Base-by-base conservation (phyloP, 2,113 vertebrate genomes). In the Hippocampus mohnikei region DNA sequence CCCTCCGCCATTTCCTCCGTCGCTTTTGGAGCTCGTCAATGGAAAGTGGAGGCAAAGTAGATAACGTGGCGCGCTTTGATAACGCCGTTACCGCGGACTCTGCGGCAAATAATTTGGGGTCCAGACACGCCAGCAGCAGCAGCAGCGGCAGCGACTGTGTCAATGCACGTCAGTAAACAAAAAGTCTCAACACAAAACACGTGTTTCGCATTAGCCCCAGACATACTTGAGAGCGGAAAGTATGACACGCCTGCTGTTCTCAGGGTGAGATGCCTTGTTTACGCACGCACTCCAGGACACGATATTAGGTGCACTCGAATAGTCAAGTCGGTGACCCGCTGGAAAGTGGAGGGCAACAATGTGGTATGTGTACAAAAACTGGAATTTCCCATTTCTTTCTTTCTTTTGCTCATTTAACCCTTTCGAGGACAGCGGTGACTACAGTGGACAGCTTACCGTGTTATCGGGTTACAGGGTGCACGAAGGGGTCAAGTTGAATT, bases 121-220 rank as follows among this genome's bases (percentile, higher is more conserved):
- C 85, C 77, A 21, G 72, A 67, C 65, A 73, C 78, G 88, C 46
- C 15, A 48, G 3, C 20, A 13, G 42, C 44, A 46, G 88, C 89
- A 86, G 15, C 13, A 46, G 88, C 89, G 85, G 84, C 66, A 90
- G 83, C 70, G 86, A 89, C 85, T 77, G 78, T 75, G 86, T 81
- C 61, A 50, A 83, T 80, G 81, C 80, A 87, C 88, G 86, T 90
- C 89, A 91, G 78, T 88, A 89, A 91, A 91, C 85, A 89, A 81
- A 88, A 70, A 44, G 77, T 78, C 75, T 74, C 67, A 68, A 70
- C 66, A 53, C 66, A 72, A 50, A 64, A 84, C 85, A 88, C 77
- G 72, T 90, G 89, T 80, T 89, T 82, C 82, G 81, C 82, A 81
- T 87, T 83, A 89, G 70, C 69, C 75, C 27, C 58, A 60, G 58